A percentile compares a stretch with the other conserved stretches of the same genome.
These are phyloP conservation scores for Tympanuchus pallidicinctus DNA, from an alignment of 2,113 vertebrate genomes.

Conservation along the genomic window DNA sequence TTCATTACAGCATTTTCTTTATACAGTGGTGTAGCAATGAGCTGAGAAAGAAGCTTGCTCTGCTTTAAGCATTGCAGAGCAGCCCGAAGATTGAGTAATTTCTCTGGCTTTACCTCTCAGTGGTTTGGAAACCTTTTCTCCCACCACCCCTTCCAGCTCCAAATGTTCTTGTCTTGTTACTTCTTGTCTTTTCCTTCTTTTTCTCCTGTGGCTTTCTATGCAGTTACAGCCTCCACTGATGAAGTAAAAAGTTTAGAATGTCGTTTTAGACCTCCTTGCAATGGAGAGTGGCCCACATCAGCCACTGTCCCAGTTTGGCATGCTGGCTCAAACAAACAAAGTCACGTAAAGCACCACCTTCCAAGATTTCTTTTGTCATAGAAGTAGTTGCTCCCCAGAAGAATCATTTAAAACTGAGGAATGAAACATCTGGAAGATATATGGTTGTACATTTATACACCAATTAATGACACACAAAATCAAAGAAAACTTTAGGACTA, in stretches of 20 bases:
- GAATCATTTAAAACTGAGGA: neutral
- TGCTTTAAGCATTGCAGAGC: neutral
- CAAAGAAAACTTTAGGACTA: neutral
- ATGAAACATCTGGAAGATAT: conserved; percentile 45
- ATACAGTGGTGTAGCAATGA: rapidly evolving
- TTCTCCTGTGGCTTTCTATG: neutral
- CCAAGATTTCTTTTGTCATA: conserved; percentile 27
- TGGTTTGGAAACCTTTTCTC: neutral
- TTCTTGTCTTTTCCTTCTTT: neutral
- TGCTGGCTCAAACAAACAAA: conserved; percentile 32
- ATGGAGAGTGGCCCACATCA: neutral
- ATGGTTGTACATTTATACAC: neutral
- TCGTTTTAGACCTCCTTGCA: neutral
- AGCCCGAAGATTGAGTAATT: neutral
- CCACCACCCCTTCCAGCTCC: neutral
- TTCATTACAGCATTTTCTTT: neutral
- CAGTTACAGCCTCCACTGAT: neutral
- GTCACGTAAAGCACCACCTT: neutral
- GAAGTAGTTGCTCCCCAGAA: conserved; percentile 10
- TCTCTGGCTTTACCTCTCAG: neutral
- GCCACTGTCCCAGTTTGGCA: conserved; percentile 13
- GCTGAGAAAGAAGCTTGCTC: neutral
- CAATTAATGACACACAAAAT: neutral
- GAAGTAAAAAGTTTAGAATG: neutral
- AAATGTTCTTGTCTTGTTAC: neutral